Percentiles rank a stretch among this genome's conserved stretches.
Conservation (phyloP, 2,888 invertebrate genomes). For the Andrena dorsata region DNA sequence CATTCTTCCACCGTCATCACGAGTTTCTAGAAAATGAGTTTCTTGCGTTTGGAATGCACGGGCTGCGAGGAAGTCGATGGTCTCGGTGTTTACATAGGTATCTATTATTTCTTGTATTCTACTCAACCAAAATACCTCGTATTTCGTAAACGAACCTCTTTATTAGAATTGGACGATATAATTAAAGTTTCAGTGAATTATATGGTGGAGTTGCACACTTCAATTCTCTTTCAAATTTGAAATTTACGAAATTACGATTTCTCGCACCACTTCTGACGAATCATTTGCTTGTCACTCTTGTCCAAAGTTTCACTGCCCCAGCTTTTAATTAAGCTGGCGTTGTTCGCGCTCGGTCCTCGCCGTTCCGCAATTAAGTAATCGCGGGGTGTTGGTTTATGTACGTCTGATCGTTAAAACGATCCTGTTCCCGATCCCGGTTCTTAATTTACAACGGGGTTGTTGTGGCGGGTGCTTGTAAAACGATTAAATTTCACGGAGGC, state of each 20-base stretch:
- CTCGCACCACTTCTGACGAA: neutral
- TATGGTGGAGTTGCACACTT: too few species aligned
- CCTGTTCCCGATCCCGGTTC: neutral
- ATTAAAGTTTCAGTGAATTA: too few species aligned
- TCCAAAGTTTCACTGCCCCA: neutral
- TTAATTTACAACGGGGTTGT: neutral
- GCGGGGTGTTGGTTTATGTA: neutral
- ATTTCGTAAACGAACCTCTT: too few species aligned
- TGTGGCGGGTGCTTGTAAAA: neutral
- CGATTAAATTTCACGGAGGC: slow-evolving; percentile 11
- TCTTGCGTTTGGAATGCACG: too few species aligned
- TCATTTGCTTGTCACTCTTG: neutral
- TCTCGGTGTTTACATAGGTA: too few species aligned
- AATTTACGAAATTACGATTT: neutral
- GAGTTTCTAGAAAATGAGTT: too few species aligned
- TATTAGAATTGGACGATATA: too few species aligned
- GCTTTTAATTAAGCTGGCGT: neutral
- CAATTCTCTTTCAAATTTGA: neutral
- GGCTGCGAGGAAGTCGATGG: too few species aligned
- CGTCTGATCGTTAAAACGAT: slow-evolving; percentile 1
- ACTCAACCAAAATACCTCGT: too few species aligned
- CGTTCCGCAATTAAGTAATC: neutral
- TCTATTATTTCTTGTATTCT: too few species aligned
- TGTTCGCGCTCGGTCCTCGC: neutral
- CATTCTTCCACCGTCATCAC: too few species aligned